Evolutionary conservation across 2,888 invertebrate species (phyloP), one percentile per base, ranked within the genome.

Genomic region (Fragum fragum): DNA sequence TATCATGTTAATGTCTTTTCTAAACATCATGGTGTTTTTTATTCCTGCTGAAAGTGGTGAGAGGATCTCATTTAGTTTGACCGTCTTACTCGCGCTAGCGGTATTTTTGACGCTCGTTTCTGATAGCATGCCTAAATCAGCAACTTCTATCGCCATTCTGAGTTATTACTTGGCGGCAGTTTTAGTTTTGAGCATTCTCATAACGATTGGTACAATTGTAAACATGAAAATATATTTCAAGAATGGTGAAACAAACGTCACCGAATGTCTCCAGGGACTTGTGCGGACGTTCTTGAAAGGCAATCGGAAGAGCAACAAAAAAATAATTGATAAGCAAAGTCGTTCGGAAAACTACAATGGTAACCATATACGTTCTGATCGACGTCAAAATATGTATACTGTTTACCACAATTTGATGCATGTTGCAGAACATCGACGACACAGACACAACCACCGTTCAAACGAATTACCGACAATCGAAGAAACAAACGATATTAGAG

Each of bases 1-100:
- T 5, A 32, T 61, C 9, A 16, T 61, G 61, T 32, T 61, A 18
- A 61, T 61, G 61, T 29, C 61, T 7, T 29, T 61, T 18, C 32
- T 61, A 14, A 61, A 61, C 32, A 61, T 61, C 61, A 29, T 61
- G 61, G 61, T 61, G 16, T 61, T 61, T 32, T 18, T 61, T 32
- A 61, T 61, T 18, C 61, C 61, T 3, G 61, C 61, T 28, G 61
- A 61, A n/a, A 61, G 61, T n/a, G 61, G 61, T 32, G 61, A 61
- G n/a, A 29, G 61, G 1, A 61, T 61, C n/a, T 61, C 61, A 11
- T 61, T 61, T 28, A 29, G 61, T 32, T 32, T 61, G 29, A 61
- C 61, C 2, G 61, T 61, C n/a, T 32, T 61, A 32, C 29, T 61
- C 11, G 61, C 61, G 3, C 26, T 61, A 29, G 61, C 61, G 16